These are phyloP conservation scores for Pachypeltis micranthus DNA, from an alignment of 1,140 invertebrate genomes.

Conservation along the genomic window DNA sequence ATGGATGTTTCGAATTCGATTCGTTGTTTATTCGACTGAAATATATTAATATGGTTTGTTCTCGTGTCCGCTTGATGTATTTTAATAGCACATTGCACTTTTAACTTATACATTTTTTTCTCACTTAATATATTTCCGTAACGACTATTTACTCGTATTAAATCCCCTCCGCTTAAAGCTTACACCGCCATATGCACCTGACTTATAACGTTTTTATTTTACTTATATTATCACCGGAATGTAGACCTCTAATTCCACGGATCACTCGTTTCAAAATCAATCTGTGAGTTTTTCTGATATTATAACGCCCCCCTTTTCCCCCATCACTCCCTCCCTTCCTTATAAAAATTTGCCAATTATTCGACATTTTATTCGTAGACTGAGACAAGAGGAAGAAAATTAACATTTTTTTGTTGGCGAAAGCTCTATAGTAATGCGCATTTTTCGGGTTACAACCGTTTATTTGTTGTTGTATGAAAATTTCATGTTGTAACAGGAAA, in stretches of 20 bases:
- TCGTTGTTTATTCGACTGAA: no score
- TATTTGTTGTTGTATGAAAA: no score
- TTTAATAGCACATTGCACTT: constrained; percentile 16
- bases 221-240: background rate
- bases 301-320: background rate
- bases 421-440: background rate
- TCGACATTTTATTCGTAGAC: no score
- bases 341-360: no score
- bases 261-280: background rate
- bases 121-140: background rate
- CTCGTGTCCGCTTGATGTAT: no score
- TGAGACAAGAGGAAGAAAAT: no score
- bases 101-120: background rate
- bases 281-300: background rate
- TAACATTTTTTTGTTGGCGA: no score
- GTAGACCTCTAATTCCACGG: background rate
- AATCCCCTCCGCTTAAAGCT: constrained; percentile 14
- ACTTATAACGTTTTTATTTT: constrained; percentile 8
- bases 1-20: no score
- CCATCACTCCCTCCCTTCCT: background rate
- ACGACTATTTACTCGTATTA: background rate
- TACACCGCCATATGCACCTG: constrained; percentile 17
- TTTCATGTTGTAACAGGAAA: constrained; percentile 2
- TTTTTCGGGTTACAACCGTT: background rate
- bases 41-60: no score